Percentiles rank a stretch among this genome's conserved stretches.
These are phyloP conservation scores for Tridacna crocea DNA, from an alignment of 2,888 invertebrate species.

Conservation along the genomic window DNA sequence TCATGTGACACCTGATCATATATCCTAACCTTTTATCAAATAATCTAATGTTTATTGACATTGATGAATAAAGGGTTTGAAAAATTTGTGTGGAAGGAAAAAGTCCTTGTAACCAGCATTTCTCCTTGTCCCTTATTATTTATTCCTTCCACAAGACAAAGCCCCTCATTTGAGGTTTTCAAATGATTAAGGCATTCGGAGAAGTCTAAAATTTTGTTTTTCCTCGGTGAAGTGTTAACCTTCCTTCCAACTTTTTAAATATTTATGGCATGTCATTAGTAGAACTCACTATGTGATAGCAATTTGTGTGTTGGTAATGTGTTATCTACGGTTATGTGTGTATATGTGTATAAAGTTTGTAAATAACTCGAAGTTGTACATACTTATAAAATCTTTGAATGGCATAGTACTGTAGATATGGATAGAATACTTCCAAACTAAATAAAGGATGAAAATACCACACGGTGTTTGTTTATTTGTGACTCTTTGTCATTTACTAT, in stretches of 20 bases:
- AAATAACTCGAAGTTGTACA: slow-evolving; percentile 27
- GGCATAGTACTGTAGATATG: slow-evolving; percentile 34
- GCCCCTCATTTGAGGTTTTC: no score
- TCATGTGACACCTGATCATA: no score
- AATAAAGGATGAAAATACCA: slow-evolving; percentile 23
- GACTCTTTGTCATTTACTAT: no score
- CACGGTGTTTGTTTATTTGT: not conserved
- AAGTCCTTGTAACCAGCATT: not conserved
- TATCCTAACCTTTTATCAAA: not conserved
- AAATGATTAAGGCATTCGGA: no score
- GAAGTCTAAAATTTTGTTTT: not conserved
- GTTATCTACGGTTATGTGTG: not conserved
- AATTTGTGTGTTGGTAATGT: not conserved
- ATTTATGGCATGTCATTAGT: no score
- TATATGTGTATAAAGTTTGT: slow-evolving; percentile 16
- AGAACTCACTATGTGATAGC: no score
- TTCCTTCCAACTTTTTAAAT: no score
- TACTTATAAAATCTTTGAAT: slow-evolving; percentile 27
- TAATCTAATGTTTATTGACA: not conserved
- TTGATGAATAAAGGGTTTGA: not conserved
- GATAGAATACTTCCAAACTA: slow-evolving; percentile 40
- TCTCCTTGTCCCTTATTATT: slow-evolving; percentile 9
- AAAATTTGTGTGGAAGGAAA: not conserved
- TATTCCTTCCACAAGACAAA: no score
- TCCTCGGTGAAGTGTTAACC: no score